Evolutionary conservation across 2,888 invertebrate genomes (phyloP), one percentile per base, ranked within the genome.

Genomic region (Philhelius pedissequus): DNA sequence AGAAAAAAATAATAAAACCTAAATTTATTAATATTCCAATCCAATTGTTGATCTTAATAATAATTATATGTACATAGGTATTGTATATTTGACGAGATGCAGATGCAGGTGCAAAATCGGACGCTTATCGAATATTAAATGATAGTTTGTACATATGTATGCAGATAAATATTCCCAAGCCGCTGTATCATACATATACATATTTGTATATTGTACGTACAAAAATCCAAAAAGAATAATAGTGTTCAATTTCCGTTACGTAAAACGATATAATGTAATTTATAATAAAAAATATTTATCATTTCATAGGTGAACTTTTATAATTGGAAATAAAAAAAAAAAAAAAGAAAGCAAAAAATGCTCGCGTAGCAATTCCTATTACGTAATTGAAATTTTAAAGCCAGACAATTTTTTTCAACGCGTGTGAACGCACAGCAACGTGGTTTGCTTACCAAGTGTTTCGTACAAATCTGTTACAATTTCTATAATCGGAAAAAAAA

Each of bases 381-480:
- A 74, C 83, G 74, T 78, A 83, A 83, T 69, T 20, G n/a, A 50
- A 43, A 69, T n/a, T n/a, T n/a, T n/a, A 54, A 54, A 20, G 9
- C 38, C 3, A 20, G 54, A 11, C 54, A 69, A 69, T 15, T 27
- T 30, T 54, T 60, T 40, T 35, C 73, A 69, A 50, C 78, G 83
- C 56, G 64, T 58, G 68, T 70, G 38, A 64, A 70, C 74, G 79
- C 78, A 45, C 69, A 73, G 22, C 78, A 78, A 66, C 68, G 78
- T 69, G 48, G n/a, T 60, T 73, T 60, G 20, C 48, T 38, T 64
- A 38, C 40, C 13, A 62, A 77, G 54, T 83, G 68, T 50, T 35
- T 18, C 50, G 27, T 43, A 35, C 18, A 43, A 71, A 79, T 83
- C 83, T 83, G 79, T 74, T 83, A 83, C 83, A 74, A 45, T 74